phyloP scores from a whole-genome alignment of 2,888 invertebrate genomes.

The Drosophila merina region DNA sequence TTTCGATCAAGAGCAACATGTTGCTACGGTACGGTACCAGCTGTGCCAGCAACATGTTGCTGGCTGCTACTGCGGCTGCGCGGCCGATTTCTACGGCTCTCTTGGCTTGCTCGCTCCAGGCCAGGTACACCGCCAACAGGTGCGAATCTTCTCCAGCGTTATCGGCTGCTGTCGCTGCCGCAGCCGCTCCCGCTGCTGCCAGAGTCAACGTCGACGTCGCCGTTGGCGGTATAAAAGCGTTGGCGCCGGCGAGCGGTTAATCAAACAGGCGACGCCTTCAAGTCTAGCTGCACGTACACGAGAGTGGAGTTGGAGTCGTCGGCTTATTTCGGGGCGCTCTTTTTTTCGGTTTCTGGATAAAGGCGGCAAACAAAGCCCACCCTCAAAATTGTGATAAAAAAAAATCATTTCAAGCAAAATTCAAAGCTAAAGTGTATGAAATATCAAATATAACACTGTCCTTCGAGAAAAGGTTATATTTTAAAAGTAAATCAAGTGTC shows the following conservation, averaged over 20 bases:
- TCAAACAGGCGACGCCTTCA: constrained; percentile 85
- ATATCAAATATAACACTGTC: constrained; percentile 66
- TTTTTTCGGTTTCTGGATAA: constrained; percentile 63
- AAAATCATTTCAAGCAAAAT: constrained; percentile 24
- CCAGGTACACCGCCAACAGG: constrained; percentile 38
- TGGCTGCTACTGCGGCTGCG: constrained; percentile 20
- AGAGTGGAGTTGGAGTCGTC: constrained; percentile 82
- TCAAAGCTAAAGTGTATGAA: constrained; percentile 51
- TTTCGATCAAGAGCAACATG: constrained; percentile 31
- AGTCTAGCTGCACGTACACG: constrained; percentile 83
- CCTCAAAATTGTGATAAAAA: constrained; percentile 49
- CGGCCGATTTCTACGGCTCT: constrained; percentile 19
- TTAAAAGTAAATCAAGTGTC: constrained; percentile 25
- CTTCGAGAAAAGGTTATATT: constrained; percentile 68
- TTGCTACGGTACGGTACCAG: constrained; percentile 10
- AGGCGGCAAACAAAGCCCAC: constrained; percentile 35
- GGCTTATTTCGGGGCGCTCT: constrained; percentile 64
- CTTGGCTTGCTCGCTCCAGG: constrained; percentile 20
- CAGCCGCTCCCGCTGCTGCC: constrained; percentile 13
- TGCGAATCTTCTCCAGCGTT: constrained; percentile 16
- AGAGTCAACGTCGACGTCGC: constrained; percentile 3
- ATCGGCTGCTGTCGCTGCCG: constrained; percentile 43
- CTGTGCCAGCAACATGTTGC: constrained; percentile 31
- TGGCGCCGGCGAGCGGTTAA: constrained; percentile 78
- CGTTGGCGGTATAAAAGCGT: constrained; percentile 81